phyloP scores from a whole-genome alignment of 1,140 invertebrate species.

The Lepidurus couesii region DNA sequence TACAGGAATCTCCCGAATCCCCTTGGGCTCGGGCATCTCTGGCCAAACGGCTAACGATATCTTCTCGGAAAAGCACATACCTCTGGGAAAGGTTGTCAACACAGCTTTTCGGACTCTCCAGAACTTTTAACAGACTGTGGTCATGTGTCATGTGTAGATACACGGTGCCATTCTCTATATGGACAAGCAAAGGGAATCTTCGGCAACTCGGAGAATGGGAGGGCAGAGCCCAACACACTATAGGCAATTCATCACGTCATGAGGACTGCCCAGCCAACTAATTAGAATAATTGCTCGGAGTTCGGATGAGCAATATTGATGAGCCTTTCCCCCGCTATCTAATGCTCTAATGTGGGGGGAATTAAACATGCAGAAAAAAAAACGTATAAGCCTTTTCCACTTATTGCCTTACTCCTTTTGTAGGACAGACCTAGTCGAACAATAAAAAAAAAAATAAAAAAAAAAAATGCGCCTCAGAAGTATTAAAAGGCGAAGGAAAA shows the following conservation, averaged over 20 bases:
- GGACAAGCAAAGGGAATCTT: neutral
- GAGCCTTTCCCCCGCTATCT: neutral
- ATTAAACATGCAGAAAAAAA: neutral
- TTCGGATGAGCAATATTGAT: neutral
- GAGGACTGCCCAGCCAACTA: slow-evolving; percentile 12
- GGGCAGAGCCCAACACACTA: neutral
- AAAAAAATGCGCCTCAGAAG: neutral
- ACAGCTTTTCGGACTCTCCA: neutral
- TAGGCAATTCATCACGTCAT: neutral
- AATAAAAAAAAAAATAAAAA: neutral
- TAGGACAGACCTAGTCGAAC: neutral
- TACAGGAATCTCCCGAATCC: neutral
- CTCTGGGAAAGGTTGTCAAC: neutral
- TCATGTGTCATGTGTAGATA: neutral
- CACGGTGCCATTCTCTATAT: neutral
- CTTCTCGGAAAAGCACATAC: neutral
- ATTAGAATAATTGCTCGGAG: slow-evolving; percentile 12
- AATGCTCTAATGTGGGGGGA: neutral
- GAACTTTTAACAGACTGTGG: neutral
- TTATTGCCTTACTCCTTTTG: too few species aligned
- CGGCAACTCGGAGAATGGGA: neutral
- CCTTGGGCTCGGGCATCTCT: neutral
- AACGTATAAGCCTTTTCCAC: too few species aligned
- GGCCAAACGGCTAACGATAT: neutral
- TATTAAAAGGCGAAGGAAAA: neutral